phyloP scores from a whole-genome alignment of 2,797 vertebrate genomes.

The Carapus acus region DNA sequence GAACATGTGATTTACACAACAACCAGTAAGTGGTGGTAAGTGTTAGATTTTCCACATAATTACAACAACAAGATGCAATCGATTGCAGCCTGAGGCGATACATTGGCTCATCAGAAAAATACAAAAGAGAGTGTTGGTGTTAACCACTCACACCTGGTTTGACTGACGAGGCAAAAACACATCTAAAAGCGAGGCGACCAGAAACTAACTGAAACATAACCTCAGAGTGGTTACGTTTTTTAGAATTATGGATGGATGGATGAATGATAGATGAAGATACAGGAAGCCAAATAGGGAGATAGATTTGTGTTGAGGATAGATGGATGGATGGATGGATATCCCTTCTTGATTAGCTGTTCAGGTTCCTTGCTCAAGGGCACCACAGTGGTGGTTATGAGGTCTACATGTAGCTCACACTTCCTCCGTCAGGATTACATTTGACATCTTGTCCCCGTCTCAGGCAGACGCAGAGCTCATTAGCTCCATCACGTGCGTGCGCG shows the following conservation, averaged over 20 bases:
- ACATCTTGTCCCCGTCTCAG: no score
- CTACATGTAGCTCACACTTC: neutral
- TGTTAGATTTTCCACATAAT: neutral
- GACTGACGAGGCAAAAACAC: no score
- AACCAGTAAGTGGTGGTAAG: neutral
- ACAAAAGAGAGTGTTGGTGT: neutral
- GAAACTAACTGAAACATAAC: no score
- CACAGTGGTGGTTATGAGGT: neutral
- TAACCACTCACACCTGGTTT: neutral
- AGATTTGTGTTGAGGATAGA: no score
- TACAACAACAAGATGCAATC: neutral
- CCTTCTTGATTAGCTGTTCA: neutral
- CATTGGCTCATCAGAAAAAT: neutral
- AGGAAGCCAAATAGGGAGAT: no score
- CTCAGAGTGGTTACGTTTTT: no score
- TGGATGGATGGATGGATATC: no score
- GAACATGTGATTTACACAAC: neutral
- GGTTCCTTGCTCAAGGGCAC: neutral
- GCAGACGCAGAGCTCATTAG: neutral
- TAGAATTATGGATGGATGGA: no score
- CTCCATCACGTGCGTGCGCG: neutral
- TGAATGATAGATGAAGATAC: no score
- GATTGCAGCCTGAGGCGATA: neutral
- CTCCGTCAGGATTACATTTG: neutral
- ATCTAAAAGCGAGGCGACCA: no score